Base-by-base conservation (phyloP, 2,888 invertebrate genomes). In the Cataglyphis rosenhaueri region DNA sequence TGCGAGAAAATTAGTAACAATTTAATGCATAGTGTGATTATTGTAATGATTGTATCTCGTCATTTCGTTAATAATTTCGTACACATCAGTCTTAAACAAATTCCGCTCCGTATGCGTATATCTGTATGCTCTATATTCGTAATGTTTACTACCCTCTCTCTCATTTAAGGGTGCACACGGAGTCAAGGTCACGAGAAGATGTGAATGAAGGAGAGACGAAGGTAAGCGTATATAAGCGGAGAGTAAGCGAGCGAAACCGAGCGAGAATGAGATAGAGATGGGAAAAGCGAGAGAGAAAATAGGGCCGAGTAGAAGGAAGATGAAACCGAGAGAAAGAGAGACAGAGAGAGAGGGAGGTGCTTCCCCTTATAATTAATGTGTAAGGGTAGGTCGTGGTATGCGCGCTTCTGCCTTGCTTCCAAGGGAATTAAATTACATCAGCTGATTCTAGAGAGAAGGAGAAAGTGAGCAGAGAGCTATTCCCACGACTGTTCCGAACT, bases 341-440 rank as follows among this genome's bases (percentile, higher is more conserved):
- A 85, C 87, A 83, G 78, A 82, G 84, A 82, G 84, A 78, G 87
- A 74, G 84, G 74, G 83, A 87, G 88, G 90, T 82, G 84, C 83
- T 82, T 91, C 92, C 89, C 93, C 93, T 94, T 94, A 93, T 94
- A 94, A 94, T 94, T 94, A 94, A 94, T 94, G 94, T 93, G 93
- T 92, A 92, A 93, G 93, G 94, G 94, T 94, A 94, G 94, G 94
- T 94, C 94, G 91, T 89, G 93, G 92, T 81, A 88, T 83, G 82
- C 84, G 82, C 86, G 68, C 82, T 81, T 87, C 84, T 73, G 71
- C 88, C 84, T 86, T 87, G 89, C 91, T 90, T 88, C 79, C 90
- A 83, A 85, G 91, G 89, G 93, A 92, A 92, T 93, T 91, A 93
- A 94, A 93, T 93, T 91, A 91, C 91, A 90, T 92, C 93, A 94